Evolutionary conservation across 2,888 invertebrate genomes (phyloP).

Genomic region (Cephus rjabovi): DNA sequence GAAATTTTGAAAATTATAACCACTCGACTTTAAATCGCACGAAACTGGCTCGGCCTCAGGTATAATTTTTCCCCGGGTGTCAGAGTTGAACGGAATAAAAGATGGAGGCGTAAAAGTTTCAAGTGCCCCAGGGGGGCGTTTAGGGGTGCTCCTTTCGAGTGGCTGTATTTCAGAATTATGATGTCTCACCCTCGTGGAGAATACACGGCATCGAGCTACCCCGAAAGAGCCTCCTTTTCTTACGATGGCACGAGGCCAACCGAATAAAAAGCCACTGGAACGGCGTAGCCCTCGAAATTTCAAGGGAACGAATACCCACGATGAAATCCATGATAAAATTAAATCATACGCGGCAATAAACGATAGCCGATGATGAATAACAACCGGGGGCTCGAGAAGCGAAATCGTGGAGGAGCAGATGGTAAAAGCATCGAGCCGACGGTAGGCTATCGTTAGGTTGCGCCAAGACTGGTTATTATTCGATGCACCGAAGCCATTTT

Average conservation of each 20-base stretch:
- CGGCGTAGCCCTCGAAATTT: background rate
- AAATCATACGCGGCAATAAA: background rate
- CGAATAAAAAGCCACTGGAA: background rate
- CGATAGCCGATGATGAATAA: background rate
- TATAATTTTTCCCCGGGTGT: background rate
- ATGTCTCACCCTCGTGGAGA: slow-evolving; percentile 25
- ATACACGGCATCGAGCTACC: background rate
- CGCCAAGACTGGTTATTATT: background rate
- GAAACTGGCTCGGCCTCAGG: background rate
- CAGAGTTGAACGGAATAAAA: slow-evolving; percentile 12
- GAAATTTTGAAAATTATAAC: background rate
- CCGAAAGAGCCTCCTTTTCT: background rate
- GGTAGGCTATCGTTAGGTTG: slow-evolving; percentile 26
- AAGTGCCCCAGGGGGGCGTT: slow-evolving; percentile 35
- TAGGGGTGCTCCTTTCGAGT: slow-evolving; percentile 35
- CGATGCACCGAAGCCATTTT: background rate
- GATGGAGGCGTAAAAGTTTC: slow-evolving; percentile 42
- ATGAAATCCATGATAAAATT: background rate
- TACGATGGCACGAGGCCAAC: background rate
- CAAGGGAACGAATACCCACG: background rate
- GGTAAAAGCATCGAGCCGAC: slow-evolving; percentile 10
- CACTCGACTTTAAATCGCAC: background rate
- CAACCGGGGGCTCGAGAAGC: slow-evolving; percentile 10
- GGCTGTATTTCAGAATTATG: slow-evolving; percentile 53
- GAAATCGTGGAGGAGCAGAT: slow-evolving; percentile 5